These are phyloP conservation scores for Varanus komodoensis DNA, from an alignment of 2,113 vertebrate genomes.

Conservation along the genomic window DNA sequence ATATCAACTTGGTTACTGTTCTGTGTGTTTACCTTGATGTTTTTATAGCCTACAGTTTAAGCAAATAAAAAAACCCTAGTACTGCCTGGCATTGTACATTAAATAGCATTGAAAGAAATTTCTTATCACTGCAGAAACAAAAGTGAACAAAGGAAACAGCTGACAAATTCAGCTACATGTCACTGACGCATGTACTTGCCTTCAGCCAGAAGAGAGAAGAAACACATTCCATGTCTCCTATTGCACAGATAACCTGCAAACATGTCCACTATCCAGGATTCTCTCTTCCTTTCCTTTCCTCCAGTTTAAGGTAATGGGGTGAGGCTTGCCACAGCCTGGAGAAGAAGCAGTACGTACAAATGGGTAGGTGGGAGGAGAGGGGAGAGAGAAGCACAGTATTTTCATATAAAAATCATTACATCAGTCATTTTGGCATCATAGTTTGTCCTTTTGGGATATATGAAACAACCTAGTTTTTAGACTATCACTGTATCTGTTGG, in stretches of 20 bases:
- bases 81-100: background rate
- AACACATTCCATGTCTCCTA: background rate
- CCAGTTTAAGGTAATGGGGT: background rate
- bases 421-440: background rate
- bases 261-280: background rate
- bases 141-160: background rate
- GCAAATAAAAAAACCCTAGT: background rate
- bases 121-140: background rate
- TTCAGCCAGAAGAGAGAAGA: background rate
- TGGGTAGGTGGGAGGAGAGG: background rate
- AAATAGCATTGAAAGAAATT: background rate
- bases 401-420: background rate
- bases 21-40: background rate
- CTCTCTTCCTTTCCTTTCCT: background rate
- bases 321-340: background rate
- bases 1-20: too few species aligned
- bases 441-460: background rate
- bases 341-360: background rate
- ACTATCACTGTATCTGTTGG: background rate
- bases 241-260: background rate
- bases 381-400: background rate
- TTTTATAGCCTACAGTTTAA: background rate
- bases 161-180: slow-evolving; percentile 1
- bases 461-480: background rate
- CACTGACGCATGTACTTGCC: background rate